These are phyloP conservation scores for Acomys russatus DNA, from an alignment of 2,797 vertebrate genomes.

Conservation along the genomic window DNA sequence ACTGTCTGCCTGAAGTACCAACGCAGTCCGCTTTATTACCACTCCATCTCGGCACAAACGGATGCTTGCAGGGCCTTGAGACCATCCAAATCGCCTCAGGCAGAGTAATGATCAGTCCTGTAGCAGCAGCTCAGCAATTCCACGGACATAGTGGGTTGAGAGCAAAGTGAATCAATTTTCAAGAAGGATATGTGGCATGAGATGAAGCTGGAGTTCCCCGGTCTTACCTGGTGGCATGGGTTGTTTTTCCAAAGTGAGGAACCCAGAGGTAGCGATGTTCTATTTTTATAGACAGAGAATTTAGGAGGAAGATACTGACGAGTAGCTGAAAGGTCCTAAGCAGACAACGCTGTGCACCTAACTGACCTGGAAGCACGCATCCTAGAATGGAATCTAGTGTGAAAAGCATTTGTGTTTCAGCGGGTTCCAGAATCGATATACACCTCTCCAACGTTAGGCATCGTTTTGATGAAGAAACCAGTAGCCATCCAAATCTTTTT, in stretches of 20 bases:
- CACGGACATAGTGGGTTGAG: slow-evolving; percentile 84
- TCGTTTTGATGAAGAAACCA: not conserved
- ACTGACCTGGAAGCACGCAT: slow-evolving; percentile 67
- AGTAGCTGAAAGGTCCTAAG: slow-evolving; percentile 81
- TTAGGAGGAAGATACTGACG: slow-evolving; percentile 78
- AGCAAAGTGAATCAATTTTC: slow-evolving; percentile 90
- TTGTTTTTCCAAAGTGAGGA: slow-evolving; percentile 84
- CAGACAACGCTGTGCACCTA: slow-evolving; percentile 65
- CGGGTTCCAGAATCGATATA: not conserved
- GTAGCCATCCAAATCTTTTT: slow-evolving; percentile 34
- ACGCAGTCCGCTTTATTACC: slow-evolving; percentile 79
- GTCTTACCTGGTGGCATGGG: slow-evolving; percentile 87
- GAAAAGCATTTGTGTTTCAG: slow-evolving; percentile 43
- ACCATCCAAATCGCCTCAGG: slow-evolving; percentile 85
- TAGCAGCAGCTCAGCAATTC: slow-evolving; percentile 87
- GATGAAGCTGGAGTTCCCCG: slow-evolving; percentile 85
- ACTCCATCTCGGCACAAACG: slow-evolving; percentile 81
- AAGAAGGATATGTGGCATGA: slow-evolving; percentile 85
- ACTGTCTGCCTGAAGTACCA: slow-evolving; percentile 57
- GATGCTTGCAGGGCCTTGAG: slow-evolving; percentile 81
- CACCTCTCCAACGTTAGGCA: not conserved
- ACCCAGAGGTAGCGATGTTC: slow-evolving; percentile 79
- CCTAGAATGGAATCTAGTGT: not conserved
- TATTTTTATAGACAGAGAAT: slow-evolving; percentile 85
- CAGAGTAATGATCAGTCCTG: slow-evolving; percentile 87